Conservation (phyloP, 2,888 invertebrate species). For the Aphidoletes aphidimyza region DNA sequence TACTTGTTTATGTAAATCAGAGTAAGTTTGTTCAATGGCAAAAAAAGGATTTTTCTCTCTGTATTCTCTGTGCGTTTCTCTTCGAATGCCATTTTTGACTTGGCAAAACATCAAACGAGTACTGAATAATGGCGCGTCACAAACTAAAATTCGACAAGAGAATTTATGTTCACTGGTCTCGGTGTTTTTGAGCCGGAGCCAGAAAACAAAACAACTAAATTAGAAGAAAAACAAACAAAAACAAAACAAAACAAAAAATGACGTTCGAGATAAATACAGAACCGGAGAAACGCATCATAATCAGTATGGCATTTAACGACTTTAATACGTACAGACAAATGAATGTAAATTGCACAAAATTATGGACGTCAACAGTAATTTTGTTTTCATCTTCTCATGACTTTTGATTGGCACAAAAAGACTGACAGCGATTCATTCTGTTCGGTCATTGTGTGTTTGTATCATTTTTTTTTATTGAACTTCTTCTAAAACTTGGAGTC, state of each 20-base stretch:
- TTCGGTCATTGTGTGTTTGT: not conserved
- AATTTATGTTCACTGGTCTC: not conserved
- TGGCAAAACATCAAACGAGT: not conserved
- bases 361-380: too few relatives aligned
- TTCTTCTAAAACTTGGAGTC: too few relatives aligned
- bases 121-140: slow-evolving; percentile 7
- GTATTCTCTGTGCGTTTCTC: too few relatives aligned
- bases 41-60: too few relatives aligned
- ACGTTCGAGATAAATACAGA: not conserved
- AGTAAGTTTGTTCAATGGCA: too few relatives aligned
- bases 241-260: not conserved
- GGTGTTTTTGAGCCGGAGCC: too few relatives aligned
- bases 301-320: slow-evolving; percentile 24
- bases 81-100: not conserved
- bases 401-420: not conserved
- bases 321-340: slow-evolving; percentile 9
- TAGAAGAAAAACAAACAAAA: not conserved
- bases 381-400: not conserved
- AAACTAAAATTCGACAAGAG: slow-evolving; percentile 24
- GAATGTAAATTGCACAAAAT: not conserved
- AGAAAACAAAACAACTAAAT: too few relatives aligned
- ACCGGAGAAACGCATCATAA: not conserved
- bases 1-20: slow-evolving; percentile 43
- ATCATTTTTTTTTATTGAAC: too few relatives aligned
- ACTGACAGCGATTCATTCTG: not conserved